Evolutionary conservation across 92 coral and sea anemone genomes (phyloP), one percentile per base, ranked within the genome.

Genomic region (Phenganax marumi): DNA sequence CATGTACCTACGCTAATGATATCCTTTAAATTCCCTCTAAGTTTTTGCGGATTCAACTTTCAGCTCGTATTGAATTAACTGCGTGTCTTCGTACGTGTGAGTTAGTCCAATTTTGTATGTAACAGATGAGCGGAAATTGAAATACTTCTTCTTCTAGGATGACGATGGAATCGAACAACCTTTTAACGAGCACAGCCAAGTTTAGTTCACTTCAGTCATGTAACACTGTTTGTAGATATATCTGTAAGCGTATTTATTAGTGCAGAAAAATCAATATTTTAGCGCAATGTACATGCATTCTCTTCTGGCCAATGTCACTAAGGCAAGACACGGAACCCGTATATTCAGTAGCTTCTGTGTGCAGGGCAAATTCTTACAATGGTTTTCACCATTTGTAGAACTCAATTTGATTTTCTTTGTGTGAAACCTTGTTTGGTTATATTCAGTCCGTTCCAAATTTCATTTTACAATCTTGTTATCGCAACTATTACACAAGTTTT

Each of bases 111-210:
- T n/a, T n/a, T n/a, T n/a, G n/a, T n/a, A n/a, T n/a, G n/a, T n/a
- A n/a, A n/a, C n/a, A n/a, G n/a, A 57, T 5, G 26, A 62, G 62
- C 10, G 18, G 8, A 19, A 58, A 10, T 25, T 68, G 26, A 46
- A 17, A 68, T 22, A 19, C 55, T 70, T 70, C 7, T 39, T 43
- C 16, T 3, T 70, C 14, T 17, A 70, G 76, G 76, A 24, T 47
- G 76, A 21, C 63, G 70, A 73, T 48, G 78, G 78, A 73, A 50
- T 73, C 46, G 12, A 51, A 18, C 54, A 19, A 18, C 50, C 78
- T 12, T 52, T 73, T 61, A 50, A 73, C 78, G 78, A 73, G 23
- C 78, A 73, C 78, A 73, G 78, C 62, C 78, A 73, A 73, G 78
- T 73, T 61, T 73, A 73, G 50, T 18, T 50, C 12, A 10, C 54